These are phyloP conservation scores for Drosophila siamana DNA, from an alignment of 2,888 invertebrate species.

Conservation along the genomic window DNA sequence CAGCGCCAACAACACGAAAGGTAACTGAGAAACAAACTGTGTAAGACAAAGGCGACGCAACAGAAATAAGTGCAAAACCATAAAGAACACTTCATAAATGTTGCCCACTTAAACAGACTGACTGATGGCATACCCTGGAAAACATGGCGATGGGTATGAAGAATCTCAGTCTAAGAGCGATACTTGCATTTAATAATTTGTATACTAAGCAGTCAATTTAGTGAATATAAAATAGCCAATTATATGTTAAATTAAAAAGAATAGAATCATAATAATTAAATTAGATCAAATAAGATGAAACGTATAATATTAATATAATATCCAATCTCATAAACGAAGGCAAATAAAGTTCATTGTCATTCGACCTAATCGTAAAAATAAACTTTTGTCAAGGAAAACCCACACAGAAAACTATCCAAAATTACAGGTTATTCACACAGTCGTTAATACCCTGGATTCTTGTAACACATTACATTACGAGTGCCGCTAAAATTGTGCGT, in stretches of 20 bases:
- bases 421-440: not conserved
- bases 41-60: slow-evolving; percentile 11
- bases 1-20: slow-evolving; percentile 37
- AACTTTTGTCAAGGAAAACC: too few relatives aligned
- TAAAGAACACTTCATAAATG: slow-evolving; percentile 39
- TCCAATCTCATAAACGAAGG: too few relatives aligned
- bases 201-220: too few relatives aligned
- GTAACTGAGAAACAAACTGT: slow-evolving; percentile 30
- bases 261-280: too few relatives aligned
- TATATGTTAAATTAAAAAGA: too few relatives aligned
- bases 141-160: too few relatives aligned
- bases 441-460: not conserved
- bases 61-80: slow-evolving; percentile 19
- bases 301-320: too few relatives aligned
- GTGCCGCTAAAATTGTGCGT: not conserved
- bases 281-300: too few relatives aligned
- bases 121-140: slow-evolving; percentile 20
- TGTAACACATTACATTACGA: not conserved
- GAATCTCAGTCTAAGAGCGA: not conserved
- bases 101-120: not conserved
- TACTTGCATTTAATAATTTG: not conserved
- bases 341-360: too few relatives aligned
- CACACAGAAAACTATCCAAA: not conserved
- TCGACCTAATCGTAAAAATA: too few relatives aligned
- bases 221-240: too few relatives aligned